phyloP scores from a whole-genome alignment of 2,797 vertebrate genomes.

The Adrianichthys oophorus region DNA sequence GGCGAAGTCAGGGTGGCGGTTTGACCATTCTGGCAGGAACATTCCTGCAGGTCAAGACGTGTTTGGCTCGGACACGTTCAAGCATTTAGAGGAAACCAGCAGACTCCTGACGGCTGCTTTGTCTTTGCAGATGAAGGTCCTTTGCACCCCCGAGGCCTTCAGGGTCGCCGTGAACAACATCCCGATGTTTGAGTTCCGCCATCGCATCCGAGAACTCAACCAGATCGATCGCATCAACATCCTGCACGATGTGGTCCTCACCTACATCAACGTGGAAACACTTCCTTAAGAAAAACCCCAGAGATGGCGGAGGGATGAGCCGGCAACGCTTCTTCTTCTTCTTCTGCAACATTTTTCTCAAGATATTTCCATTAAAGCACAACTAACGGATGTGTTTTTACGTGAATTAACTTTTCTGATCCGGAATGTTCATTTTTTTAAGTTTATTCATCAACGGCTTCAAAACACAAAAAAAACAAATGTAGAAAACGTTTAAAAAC shows the following conservation, averaged over 20 bases:
- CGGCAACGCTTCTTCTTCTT: neutral
- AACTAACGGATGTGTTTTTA: constrained; percentile 20
- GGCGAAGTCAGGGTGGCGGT: too few relatives aligned
- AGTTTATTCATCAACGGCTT: too few relatives aligned
- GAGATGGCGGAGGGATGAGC: too few relatives aligned
- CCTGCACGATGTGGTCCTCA: constrained; percentile 83
- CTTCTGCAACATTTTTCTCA: neutral
- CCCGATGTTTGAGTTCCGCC: constrained; percentile 85
- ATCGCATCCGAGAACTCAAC: constrained; percentile 81
- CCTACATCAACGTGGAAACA: constrained; percentile 73
- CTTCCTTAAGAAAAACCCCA: constrained; percentile 60
- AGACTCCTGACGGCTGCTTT: too few relatives aligned
- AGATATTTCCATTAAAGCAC: constrained; percentile 5
- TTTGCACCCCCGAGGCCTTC: constrained; percentile 79
- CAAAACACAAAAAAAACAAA: too few relatives aligned
- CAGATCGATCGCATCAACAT: constrained; percentile 84
- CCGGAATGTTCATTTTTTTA: neutral
- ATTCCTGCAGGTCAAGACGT: too few relatives aligned
- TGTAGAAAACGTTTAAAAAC: too few relatives aligned
- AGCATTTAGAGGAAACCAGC: too few relatives aligned
- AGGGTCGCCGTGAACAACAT: constrained; percentile 86
- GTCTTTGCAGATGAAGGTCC: constrained; percentile 79
- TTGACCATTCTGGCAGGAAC: too few relatives aligned
- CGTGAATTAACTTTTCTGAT: neutral
- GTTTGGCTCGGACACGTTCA: too few relatives aligned